Evolutionary conservation across 2,113 vertebrate genomes (phyloP), one percentile per base, ranked within the genome.

Genomic region (Eubucco bourcierii): DNA sequence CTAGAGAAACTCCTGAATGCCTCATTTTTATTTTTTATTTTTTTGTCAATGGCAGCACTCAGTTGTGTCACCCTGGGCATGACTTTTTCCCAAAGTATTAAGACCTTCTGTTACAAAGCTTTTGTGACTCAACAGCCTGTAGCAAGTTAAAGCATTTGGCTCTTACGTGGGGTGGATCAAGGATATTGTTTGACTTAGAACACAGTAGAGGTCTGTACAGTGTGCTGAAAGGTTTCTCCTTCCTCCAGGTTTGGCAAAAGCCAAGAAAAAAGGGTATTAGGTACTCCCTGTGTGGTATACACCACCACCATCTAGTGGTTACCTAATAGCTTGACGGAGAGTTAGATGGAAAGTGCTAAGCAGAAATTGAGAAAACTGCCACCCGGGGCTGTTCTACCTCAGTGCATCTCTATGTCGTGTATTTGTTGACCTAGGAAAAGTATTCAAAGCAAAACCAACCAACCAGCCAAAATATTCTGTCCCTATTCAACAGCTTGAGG

Each of bases 241-340:
- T 23, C n/a, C 25, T 59, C 1, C 9, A 1, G 20, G 13, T 67
- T 55, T 65, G 37, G 70, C 75, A 55, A 28, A 73, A 87, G 63
- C 21, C 68, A 8, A 27, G 46, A 59, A 34, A 13, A 25, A 87
- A 25, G 84, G 8, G 12, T 2, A 29, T 16, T 39, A n/a, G 14
- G 37, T 63, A 2, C 10, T 20, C n/a, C 0, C 0, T 21, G 61
- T 59, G 63, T 60, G 81, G 56, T 77, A 74, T 79, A 64, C 94
- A 88, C n/a, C 87, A 94, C 64, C 67, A 79, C 95, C 93, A 96
- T 47, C 95, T 93, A 90, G 90, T 88, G 87, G 79, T 56, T 68
- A 14, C 47, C 28, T 11, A 55, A n/a, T 10, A 50, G 44, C 24
- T 23, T 58, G 87, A 28, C 74, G 53, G 76, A 3, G 20, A 28